Evolutionary conservation across 2,888 invertebrate genomes (phyloP).

Genomic region (Hydrotaea cyrtoneurina): DNA sequence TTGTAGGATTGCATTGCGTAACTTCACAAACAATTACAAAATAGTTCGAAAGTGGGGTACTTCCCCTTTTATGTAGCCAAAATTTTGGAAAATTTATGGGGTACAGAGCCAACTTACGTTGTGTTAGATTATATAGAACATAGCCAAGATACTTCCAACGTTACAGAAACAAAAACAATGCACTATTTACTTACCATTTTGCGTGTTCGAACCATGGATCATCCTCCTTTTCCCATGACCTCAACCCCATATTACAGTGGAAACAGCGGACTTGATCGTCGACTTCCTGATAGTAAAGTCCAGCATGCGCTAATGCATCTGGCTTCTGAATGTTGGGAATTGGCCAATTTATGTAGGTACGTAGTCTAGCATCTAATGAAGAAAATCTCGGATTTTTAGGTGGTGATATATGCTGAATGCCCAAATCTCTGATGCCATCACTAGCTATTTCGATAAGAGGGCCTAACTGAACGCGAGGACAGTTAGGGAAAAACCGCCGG

Average conservation of each 20-base stretch:
- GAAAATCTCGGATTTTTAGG: conserved; percentile 86
- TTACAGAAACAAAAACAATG: too few species aligned
- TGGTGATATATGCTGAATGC: conserved; percentile 81
- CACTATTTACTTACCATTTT: conserved; percentile 83
- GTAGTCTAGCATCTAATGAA: conserved; percentile 86
- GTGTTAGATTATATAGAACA: too few species aligned
- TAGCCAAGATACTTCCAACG: too few species aligned
- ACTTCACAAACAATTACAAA: too few species aligned
- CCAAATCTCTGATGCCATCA: conserved; percentile 83
- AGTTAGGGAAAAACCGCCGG: conserved; percentile 88
- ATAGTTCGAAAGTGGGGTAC: too few species aligned
- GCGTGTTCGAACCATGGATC: conserved; percentile 97
- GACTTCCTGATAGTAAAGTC: conserved; percentile 91
- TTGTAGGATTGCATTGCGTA: too few species aligned
- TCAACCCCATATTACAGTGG: conserved; percentile 95
- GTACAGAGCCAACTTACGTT: too few species aligned
- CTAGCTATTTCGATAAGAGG: conserved; percentile 80
- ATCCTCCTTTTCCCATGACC: conserved; percentile 94
- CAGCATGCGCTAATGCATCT: conserved; percentile 89
- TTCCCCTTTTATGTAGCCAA: too few species aligned
- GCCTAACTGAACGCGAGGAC: conserved; percentile 82
- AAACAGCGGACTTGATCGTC: conserved; percentile 92
- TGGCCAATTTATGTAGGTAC: conserved; percentile 90
- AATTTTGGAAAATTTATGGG: too few species aligned
- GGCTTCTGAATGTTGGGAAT: conserved; percentile 88